Base-by-base conservation (phyloP, 2,113 vertebrate species). In the Eurypyga helias region DNA sequence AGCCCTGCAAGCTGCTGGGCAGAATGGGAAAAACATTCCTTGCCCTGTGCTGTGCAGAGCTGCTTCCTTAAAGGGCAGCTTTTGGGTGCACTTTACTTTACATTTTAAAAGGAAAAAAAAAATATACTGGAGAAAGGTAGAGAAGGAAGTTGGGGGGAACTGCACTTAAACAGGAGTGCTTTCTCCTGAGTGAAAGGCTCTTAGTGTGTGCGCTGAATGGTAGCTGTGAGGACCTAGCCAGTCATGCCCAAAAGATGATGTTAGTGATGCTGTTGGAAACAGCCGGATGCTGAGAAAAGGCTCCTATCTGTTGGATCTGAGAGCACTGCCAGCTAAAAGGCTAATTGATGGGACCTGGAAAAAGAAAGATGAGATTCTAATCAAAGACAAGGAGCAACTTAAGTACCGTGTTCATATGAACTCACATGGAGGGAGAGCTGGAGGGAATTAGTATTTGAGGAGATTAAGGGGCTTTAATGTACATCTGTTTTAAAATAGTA, bases 351-450 rank as follows among this genome's bases (percentile, higher is more conserved):
- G 77, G 81, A 78, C 70, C 76, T 81, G 93, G 46, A 92, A 83
- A 83, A 81, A 85, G 54, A 49, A 91, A 93, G 82, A 90, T 73
- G 93, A 95, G 77, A 92, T 92, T 86, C 94, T 95, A 93, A 94
- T 92, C 91, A 89, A 92, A 93, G 87, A 83, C 45, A 82, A 84
- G 82, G 65, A 77, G 55, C 17, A 38, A 60, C 87, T 92, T 71
- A 88, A 95, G 82, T 76, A 65, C 52, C 45, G 21, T 1, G 10
- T 43, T 73, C 7, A 2, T 70, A 83, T 48, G 60, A 89, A 71
- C 48, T 89, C 29, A 88, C 48, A 76, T 36, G 18, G 62, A 85
- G 21, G 60, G 23, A 62, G n/a, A 88, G 49, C 33, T 76, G 55
- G 55, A 87, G 26, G 80, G 38, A 95, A 83, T 75, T 60, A 80